Base-by-base conservation (phyloP, 2,113 vertebrate genomes). In the Theropithecus gelada region DNA sequence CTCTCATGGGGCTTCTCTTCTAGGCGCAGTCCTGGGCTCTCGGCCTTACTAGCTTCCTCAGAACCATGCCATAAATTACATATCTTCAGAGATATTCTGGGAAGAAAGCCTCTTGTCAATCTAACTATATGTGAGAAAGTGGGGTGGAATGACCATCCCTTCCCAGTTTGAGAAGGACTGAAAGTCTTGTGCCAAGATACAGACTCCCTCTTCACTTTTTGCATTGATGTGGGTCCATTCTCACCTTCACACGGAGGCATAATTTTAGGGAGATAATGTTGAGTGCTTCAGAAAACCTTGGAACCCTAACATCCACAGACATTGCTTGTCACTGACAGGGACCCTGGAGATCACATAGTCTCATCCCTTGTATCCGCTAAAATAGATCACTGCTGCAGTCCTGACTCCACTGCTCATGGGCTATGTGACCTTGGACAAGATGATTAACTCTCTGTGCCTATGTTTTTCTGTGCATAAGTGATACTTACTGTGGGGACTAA, bases 11-110 rank as follows among this genome's bases (percentile, higher is more conserved):
- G 11, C 52, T 87, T 64, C 50, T 76, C 40, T 82, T 43, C 57
- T 50, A 83, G 45, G 43, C 14, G 25, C 55, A 52, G 30, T 35
- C 45, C 32, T 64, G 30, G 0, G 35, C 32, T 86, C 12, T 88
- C 55, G 2, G 27, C 61, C 61, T 64, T 64, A 64, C 12, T 30
- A 14, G 45, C 50, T 75, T 94, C 89, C 45, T 88, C 40, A 6
- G 35, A 75, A 92, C 72, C 50, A 12, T 43, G 45, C 70, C 75
- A 4, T 75, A 68, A 86, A 61, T 70, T 57, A 55, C 22, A 52
- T 7, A 32, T 89, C 48, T 90, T 93, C 81, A 80, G 92, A 94
- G 61, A 64, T 88, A 73, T 94, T 83, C 59, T 88, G 55, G 64
- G 45, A 84, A 80, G 57, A 78, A 66, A 55, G 59, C 30, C 30